Base-by-base conservation (phyloP, 2,888 invertebrate species). In the Leptinotarsa peninsularis region DNA sequence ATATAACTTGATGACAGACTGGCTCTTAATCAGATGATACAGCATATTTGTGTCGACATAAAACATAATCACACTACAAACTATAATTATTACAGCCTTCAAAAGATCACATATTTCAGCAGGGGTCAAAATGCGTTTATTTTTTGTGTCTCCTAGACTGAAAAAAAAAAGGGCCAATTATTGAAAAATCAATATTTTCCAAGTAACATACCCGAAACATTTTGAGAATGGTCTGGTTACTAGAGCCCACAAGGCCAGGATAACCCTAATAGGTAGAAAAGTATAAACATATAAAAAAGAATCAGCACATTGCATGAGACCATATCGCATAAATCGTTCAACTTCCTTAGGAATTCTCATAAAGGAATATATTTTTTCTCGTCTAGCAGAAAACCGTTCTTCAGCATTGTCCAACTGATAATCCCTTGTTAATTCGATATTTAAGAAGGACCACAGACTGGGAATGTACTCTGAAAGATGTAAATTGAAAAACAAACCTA, bases 1-100 rank as follows among this genome's bases (percentile, higher is more conserved):
- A 87, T 99, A 99, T 81, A 99, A 90, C 87, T 99, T 99, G 89
- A 99, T 99, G 78, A 99, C 98, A 81, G 98, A 98, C 87, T 99
- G 99, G 84, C 98, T 98, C 87, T 97, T 97, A 66, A 97, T 95
- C 83, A 98, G 91, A 88, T 99, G 99, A 89, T 99, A 99, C 91
- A 99, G 94, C 91, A 99, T 96, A 82, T 98, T 98, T 58, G 98
- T 98, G 87, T 99, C 99, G 79, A 99, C 94, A 84, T 96, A 95
- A 85, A 95, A 94, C 92, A 98, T 95, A 75, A 95, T 88, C 83
- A 94, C 91, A 85, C 95, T 95, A 84, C 96, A 95, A 54, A 94
- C 89, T 79, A 98, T 89, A 85, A 98, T 91, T 78, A 98, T 95
- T 70, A 94, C 91, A n/a, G 96, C 96, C 89, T 98, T 98, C 17